phyloP scores from a whole-genome alignment of 2,888 invertebrate species.

The Eucera pruinosa region DNA sequence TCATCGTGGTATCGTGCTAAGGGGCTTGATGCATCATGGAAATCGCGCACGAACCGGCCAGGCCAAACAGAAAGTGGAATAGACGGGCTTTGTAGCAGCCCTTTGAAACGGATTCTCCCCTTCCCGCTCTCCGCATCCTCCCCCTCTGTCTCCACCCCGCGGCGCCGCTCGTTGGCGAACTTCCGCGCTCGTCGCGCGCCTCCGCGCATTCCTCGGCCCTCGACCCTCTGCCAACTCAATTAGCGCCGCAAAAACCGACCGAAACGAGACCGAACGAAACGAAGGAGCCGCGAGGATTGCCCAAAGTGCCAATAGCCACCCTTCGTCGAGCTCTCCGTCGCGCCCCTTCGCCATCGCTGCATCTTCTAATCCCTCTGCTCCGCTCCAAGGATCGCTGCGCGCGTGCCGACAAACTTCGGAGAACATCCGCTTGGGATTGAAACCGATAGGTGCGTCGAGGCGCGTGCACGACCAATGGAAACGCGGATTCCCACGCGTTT shows the following conservation, averaged over 20 bases:
- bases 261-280: constrained; percentile 44
- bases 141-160: too few relatives aligned
- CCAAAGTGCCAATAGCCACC: background rate
- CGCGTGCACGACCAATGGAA: too few relatives aligned
- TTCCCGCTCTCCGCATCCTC: too few relatives aligned
- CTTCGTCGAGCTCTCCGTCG: background rate
- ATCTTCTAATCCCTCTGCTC: background rate
- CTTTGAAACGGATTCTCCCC: constrained; percentile 37
- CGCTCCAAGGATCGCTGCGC: too few relatives aligned
- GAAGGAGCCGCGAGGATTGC: constrained; percentile 26
- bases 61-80: constrained; percentile 57
- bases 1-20: constrained; percentile 77
- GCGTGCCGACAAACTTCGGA: too few relatives aligned
- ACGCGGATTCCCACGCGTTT: background rate
- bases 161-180: too few relatives aligned
- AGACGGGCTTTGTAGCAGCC: constrained; percentile 42
- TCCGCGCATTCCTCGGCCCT: too few relatives aligned
- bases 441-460: constrained; percentile 31
- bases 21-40: constrained; percentile 78
- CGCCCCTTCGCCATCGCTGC: too few relatives aligned
- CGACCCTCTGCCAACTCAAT: constrained; percentile 70
- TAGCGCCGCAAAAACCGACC: constrained; percentile 67
- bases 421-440: too few relatives aligned
- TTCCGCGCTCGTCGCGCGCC: too few relatives aligned
- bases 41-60: constrained; percentile 74